A percentile compares a stretch with the other conserved stretches of the same genome.
Conservation (phyloP, 2,113 vertebrate species). For the Strix aluco region DNA sequence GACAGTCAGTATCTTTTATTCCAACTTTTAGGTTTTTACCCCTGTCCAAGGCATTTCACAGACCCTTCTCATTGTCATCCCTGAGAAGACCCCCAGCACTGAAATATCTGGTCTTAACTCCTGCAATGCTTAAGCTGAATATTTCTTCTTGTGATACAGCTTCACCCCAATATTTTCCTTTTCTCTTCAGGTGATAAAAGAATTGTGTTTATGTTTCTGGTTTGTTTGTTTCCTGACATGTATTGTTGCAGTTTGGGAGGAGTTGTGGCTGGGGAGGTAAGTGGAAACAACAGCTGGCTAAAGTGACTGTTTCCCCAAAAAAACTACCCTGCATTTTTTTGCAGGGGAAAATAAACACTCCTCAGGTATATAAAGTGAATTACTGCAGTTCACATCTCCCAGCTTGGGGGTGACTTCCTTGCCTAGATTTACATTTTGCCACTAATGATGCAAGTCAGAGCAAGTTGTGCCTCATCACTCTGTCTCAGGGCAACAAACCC, state of each 20-base stretch:
- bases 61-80: background rate
- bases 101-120: background rate
- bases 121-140: fast-evolving
- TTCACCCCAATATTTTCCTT: background rate
- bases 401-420: background rate
- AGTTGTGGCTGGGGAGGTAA: background rate
- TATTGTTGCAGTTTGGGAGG: background rate
- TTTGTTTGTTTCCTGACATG: background rate
- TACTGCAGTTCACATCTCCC: background rate
- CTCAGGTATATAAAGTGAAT: background rate
- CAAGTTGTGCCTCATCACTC: background rate
- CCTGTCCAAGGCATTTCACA: background rate
- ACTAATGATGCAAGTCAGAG: background rate
- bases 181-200: background rate
- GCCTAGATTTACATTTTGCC: background rate
- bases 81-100: background rate
- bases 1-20: background rate
- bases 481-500: background rate
- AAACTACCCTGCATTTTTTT: background rate
- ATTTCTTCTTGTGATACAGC: background rate
- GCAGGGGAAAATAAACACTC: background rate
- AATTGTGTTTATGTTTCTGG: background rate
- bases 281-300: background rate
- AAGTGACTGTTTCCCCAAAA: background rate
- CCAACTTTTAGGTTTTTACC: background rate